A percentile compares a stretch with the other conserved stretches of the same genome.
Conservation (phyloP, 2,888 invertebrate genomes). For the Drosophila pseudotalamancana region DNA sequence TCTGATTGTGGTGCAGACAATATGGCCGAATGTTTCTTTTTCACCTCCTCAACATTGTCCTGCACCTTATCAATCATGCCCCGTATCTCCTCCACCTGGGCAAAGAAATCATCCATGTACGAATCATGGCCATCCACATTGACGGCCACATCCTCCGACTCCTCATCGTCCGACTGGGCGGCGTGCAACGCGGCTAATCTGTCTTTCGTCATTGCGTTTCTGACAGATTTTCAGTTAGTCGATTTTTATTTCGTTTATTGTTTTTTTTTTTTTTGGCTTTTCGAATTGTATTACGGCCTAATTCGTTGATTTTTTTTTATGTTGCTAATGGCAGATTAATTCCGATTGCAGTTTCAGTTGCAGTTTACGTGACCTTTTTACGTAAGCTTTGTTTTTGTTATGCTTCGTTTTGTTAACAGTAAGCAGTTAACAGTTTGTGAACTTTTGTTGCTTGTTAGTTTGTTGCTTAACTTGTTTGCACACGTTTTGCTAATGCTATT, state of each 20-base stretch:
- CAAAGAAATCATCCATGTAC: slow-evolving; percentile 99
- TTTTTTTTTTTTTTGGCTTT: slow-evolving; percentile 4
- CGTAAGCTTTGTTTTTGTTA: slow-evolving; percentile 60
- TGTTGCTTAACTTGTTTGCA: slow-evolving; percentile 70
- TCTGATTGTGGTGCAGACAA: slow-evolving; percentile 99
- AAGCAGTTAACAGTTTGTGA: slow-evolving; percentile 48
- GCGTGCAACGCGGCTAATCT: slow-evolving; percentile 98
- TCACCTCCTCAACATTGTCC: slow-evolving; percentile 99
- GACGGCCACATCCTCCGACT: slow-evolving; percentile 98
- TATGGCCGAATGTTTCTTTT: slow-evolving; percentile 99
- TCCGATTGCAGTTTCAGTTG: slow-evolving; percentile 26
- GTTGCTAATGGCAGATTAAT: slow-evolving; percentile 15
- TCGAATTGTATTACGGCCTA: slow-evolving; percentile 8
- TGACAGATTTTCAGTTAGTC: slow-evolving; percentile 27
- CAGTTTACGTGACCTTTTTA: slow-evolving; percentile 50
- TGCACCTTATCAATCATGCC: slow-evolving; percentile 99
- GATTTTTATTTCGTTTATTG: slow-evolving; percentile 4
- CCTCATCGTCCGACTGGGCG: slow-evolving; percentile 99
- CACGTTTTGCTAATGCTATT: slow-evolving; percentile 41
- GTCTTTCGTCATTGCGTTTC: slow-evolving; percentile 93
- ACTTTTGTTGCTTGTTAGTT: slow-evolving; percentile 41
- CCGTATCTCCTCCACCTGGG: slow-evolving; percentile 99
- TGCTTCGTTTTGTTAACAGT: slow-evolving; percentile 28
- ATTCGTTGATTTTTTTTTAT: slow-evolving; percentile 23
- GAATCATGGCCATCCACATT: slow-evolving; percentile 96